These are phyloP conservation scores for Peucedramus taeniatus DNA, from an alignment of 2,113 vertebrate genomes.

Conservation along the genomic window DNA sequence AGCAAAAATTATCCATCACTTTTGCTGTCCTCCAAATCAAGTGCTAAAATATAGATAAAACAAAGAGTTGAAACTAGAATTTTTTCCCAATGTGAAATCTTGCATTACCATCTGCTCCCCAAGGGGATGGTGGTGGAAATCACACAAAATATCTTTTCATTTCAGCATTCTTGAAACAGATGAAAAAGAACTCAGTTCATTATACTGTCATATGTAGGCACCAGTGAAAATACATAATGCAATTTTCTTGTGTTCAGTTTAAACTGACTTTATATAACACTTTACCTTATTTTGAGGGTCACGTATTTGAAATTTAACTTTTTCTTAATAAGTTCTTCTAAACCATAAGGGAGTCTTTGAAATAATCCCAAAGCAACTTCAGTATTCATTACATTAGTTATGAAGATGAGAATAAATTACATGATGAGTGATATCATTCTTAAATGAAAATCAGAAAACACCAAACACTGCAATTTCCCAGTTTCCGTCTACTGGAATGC, in stretches of 20 bases:
- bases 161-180: neutral
- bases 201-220: neutral
- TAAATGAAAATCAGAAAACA: neutral
- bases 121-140: neutral
- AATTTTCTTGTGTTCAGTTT: neutral
- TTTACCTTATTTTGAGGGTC: neutral
- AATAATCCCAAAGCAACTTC: neutral
- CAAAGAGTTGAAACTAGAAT: neutral
- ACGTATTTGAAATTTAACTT: neutral
- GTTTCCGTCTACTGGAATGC: neutral
- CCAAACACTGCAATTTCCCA: neutral
- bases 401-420: neutral
- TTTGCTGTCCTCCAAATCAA: neutral
- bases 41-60: neutral
- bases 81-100: neutral
- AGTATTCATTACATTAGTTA: neutral
- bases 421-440: neutral
- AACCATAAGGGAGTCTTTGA: neutral
- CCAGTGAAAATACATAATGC: neutral
- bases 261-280: neutral
- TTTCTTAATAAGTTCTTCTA: neutral
- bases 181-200: neutral
- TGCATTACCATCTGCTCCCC: neutral
- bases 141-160: neutral
- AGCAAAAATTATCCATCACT: neutral